phyloP scores from a whole-genome alignment of 2,797 vertebrate species.

The Melanotaenia pygmaea region DNA sequence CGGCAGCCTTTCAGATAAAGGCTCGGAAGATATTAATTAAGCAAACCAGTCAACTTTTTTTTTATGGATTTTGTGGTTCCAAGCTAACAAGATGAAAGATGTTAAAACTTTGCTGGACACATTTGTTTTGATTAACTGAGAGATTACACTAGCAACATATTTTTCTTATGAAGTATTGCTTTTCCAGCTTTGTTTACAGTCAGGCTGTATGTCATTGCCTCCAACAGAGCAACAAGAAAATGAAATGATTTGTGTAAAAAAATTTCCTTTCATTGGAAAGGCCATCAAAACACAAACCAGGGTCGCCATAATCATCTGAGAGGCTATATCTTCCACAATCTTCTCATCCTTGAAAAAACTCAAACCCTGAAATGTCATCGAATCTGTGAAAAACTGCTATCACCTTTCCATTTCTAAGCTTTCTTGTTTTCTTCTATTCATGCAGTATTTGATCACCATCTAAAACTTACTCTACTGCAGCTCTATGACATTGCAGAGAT shows the following conservation, averaged over 20 bases:
- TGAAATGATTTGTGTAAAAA: background rate
- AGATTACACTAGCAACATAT: background rate
- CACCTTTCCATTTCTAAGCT: constrained; percentile 23
- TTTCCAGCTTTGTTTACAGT: constrained; percentile 31
- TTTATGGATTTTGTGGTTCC: constrained; percentile 32
- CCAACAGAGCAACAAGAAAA: background rate
- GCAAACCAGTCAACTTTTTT: constrained; percentile 7
- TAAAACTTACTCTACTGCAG: constrained; percentile 1
- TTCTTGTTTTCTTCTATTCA: constrained; percentile 24
- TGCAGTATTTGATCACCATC: constrained; percentile 19
- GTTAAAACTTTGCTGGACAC: constrained; percentile 48
- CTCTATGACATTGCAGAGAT: constrained; percentile 29
- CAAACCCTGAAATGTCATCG: constrained; percentile 45
- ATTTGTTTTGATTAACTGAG: constrained; percentile 35
- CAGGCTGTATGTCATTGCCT: background rate
- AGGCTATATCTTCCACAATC: constrained; percentile 57
- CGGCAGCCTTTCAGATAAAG: constrained; percentile 11
- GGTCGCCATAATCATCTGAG: constrained; percentile 31
- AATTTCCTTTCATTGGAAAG: background rate
- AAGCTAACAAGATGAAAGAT: constrained; percentile 18
- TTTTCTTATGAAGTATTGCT: constrained; percentile 33
- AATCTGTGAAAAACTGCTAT: constrained; percentile 47
- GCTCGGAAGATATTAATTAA: constrained; percentile 19
- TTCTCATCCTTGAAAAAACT: constrained; percentile 32
- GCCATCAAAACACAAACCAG: constrained; percentile 54